Evolutionary conservation across 2,797 vertebrate species (phyloP).

Genomic region (Mormyrus hasselquistii): DNA sequence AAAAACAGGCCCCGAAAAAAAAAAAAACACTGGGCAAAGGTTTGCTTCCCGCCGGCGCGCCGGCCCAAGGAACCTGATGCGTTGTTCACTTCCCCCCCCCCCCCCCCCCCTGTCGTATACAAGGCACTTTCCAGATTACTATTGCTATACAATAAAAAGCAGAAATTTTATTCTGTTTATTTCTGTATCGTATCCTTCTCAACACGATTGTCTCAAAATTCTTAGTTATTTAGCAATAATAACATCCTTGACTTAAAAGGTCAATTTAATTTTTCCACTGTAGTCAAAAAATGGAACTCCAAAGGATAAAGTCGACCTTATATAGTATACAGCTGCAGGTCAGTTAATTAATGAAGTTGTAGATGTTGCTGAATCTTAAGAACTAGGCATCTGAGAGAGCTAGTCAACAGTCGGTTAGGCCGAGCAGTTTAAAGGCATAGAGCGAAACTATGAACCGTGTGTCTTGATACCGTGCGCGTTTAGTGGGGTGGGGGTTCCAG

Average conservation of each 20-base stretch:
- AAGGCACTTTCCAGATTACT: constrained; percentile 17
- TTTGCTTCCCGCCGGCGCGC: too few species aligned
- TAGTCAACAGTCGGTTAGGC: neutral
- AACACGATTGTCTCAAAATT: neutral
- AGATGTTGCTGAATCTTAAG: neutral
- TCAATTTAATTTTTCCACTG: neutral
- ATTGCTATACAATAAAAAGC: neutral
- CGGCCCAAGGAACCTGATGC: too few species aligned
- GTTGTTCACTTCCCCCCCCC: too few species aligned
- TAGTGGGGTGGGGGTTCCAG: neutral
- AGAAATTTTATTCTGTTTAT: neutral
- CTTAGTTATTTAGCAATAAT: neutral
- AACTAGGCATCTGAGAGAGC: neutral
- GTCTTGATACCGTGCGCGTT: neutral
- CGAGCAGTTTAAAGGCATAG: neutral
- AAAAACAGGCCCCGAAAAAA: too few species aligned
- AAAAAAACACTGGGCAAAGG: too few species aligned
- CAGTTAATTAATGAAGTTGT: neutral
- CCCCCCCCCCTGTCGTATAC: constrained; percentile 19
- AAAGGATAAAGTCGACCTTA: neutral
- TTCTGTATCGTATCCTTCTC: neutral
- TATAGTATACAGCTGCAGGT: neutral
- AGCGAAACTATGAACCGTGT: neutral
- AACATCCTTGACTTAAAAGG: neutral
- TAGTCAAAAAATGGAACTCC: neutral